Evolutionary conservation across 2,113 vertebrate genomes (phyloP).

Genomic region (Sardina pilchardus): DNA sequence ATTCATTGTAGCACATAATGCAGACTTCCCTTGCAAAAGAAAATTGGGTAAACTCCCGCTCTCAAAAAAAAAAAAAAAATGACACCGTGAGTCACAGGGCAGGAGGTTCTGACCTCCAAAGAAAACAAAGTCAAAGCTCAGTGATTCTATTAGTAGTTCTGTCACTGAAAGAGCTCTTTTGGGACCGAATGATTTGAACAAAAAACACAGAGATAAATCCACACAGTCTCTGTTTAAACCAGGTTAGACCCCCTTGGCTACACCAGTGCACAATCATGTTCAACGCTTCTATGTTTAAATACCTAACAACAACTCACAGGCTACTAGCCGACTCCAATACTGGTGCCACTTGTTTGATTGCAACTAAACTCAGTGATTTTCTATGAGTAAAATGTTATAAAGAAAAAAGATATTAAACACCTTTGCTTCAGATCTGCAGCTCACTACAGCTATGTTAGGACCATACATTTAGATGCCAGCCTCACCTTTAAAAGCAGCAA

Average conservation of each 20-base stretch:
- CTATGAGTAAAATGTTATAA: neutral
- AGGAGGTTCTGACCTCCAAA: constrained; percentile 47
- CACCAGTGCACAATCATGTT: neutral
- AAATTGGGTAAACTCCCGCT: constrained; percentile 52
- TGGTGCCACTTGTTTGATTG: neutral
- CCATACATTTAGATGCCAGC: neutral
- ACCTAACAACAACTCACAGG: neutral
- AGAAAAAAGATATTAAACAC: neutral
- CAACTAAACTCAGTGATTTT: neutral
- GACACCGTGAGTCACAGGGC: constrained; percentile 46
- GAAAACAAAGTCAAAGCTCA: constrained; percentile 56
- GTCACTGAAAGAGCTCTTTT: constrained; percentile 50
- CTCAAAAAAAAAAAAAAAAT: constrained; percentile 35
- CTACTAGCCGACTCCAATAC: neutral
- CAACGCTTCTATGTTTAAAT: neutral
- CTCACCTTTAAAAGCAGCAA: neutral
- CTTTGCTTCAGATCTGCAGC: neutral
- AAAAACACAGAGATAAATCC: constrained; percentile 21
- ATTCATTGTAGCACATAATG: constrained; percentile 47
- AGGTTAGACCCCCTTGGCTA: neutral
- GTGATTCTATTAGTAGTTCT: constrained; percentile 56
- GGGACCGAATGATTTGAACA: constrained; percentile 19
- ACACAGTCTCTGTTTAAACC: constrained; percentile 17
- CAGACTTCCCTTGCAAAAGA: constrained; percentile 57
- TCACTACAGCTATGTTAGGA: neutral